Conservation (phyloP, 2,888 invertebrate genomes). For the Hirtodrosophila histrioides region DNA sequence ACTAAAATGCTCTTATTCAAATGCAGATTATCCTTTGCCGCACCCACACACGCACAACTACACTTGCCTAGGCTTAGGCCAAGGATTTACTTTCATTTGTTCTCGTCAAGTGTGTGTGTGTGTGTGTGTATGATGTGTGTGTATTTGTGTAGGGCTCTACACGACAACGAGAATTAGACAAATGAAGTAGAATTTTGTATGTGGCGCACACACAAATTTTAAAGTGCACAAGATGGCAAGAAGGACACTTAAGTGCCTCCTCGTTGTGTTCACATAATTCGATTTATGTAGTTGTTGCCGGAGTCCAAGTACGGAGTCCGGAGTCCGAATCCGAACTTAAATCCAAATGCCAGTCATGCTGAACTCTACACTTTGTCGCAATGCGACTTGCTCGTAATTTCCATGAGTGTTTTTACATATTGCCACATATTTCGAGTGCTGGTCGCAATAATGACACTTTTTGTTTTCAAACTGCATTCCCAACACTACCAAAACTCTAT, state of each 20-base stretch:
- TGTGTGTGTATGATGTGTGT: conserved; percentile 33
- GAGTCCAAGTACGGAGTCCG: conserved; percentile 20
- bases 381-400: conserved; percentile 56
- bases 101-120: conserved; percentile 40
- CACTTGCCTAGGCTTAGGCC: conserved; percentile 67
- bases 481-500: conserved; percentile 18
- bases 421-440: conserved; percentile 45
- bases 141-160: conserved; percentile 58
- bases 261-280: conserved; percentile 72
- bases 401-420: conserved; percentile 53
- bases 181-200: conserved; percentile 76
- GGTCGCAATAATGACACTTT: conserved; percentile 54
- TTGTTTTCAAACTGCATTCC: conserved; percentile 32
- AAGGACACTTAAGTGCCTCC: conserved; percentile 71
- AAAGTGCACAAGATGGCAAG: conserved; percentile 56
- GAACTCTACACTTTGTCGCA: conserved; percentile 52
- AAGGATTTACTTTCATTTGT: conserved; percentile 76
- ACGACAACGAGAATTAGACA: conserved; percentile 73
- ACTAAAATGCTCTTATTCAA: conserved; percentile 80
- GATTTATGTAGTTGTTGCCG: conserved; percentile 60
- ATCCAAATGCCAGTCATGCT: conserved; percentile 30
- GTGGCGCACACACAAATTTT: conserved; percentile 48
- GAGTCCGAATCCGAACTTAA: background rate
- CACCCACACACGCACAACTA: conserved; percentile 54
- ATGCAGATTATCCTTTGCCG: conserved; percentile 76